Conservation (phyloP, 1,140 invertebrate species). For the Trichogramma pretiosum region DNA sequence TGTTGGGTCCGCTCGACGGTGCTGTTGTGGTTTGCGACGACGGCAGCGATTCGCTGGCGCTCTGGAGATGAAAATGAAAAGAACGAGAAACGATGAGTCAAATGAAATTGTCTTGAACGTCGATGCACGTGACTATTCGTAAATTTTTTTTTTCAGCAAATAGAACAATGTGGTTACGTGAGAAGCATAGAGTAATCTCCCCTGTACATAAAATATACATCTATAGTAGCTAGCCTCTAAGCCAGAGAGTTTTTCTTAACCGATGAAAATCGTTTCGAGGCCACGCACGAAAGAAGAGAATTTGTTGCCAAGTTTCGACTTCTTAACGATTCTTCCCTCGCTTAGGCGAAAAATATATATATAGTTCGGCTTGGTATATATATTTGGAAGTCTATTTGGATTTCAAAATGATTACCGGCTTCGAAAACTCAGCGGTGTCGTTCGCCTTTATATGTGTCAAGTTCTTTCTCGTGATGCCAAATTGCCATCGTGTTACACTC, state of each 20-base stretch:
- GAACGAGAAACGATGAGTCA: too few relatives aligned
- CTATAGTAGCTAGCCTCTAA: neutral
- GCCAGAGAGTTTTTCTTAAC: neutral
- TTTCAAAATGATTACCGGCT: too few relatives aligned
- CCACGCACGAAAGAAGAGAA: neutral
- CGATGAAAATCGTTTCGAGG: slow-evolving; percentile 4
- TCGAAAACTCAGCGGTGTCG: too few relatives aligned
- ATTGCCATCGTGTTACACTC: too few relatives aligned
- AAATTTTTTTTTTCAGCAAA: too few relatives aligned
- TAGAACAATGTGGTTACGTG: too few relatives aligned
- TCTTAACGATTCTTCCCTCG: neutral
- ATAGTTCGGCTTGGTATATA: too few relatives aligned
- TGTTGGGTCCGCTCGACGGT: slow-evolving; percentile 17
- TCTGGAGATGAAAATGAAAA: slow-evolving; percentile 28
- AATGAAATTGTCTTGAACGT: neutral
- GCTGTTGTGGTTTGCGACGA: slow-evolving; percentile 25
- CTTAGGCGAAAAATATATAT: too few relatives aligned
- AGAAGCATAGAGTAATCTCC: too few relatives aligned
- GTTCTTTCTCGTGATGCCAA: neutral
- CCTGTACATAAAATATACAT: too few relatives aligned
- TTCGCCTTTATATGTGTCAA: slow-evolving; percentile 3
- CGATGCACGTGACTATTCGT: neutral
- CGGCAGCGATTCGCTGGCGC: slow-evolving; percentile 17
- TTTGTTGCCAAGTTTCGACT: slow-evolving; percentile 3
- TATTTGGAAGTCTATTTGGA: too few relatives aligned